Evolutionary conservation across 2,797 vertebrate genomes (phyloP).

Genomic region (Apogon hyalosoma): DNA sequence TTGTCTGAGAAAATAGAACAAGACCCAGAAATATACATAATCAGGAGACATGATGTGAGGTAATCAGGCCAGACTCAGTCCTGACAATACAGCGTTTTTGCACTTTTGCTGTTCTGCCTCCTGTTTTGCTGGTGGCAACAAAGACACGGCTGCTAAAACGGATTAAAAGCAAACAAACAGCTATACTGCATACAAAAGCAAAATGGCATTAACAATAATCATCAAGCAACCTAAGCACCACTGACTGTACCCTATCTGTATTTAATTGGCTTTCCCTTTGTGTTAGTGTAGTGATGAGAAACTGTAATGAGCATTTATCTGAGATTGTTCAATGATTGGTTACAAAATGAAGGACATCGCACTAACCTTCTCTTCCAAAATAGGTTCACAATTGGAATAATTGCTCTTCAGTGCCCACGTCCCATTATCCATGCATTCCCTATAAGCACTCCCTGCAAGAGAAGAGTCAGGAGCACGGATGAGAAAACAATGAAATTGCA

Average conservation of each 20-base stretch:
- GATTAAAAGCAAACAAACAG: background rate
- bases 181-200: background rate
- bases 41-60: slow-evolving; percentile 40
- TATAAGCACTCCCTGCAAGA: slow-evolving; percentile 91
- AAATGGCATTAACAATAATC: slow-evolving; percentile 6
- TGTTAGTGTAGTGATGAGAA: slow-evolving; percentile 12
- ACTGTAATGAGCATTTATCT: slow-evolving; percentile 19
- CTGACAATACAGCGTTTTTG: slow-evolving; percentile 12
- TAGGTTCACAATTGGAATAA: slow-evolving; percentile 96
- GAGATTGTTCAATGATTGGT: slow-evolving; percentile 3
- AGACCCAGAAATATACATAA: slow-evolving; percentile 58
- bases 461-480: slow-evolving; percentile 7
- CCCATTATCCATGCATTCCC: slow-evolving; percentile 96
- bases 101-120: slow-evolving; percentile 14
- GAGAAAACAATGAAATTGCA: slow-evolving; percentile 1
- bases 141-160: slow-evolving; percentile 8
- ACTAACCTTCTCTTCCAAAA: slow-evolving; percentile 94
- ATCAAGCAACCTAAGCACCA: slow-evolving; percentile 12
- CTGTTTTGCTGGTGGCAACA: slow-evolving; percentile 30
- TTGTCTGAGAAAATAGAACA: slow-evolving; percentile 62
- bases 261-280: slow-evolving; percentile 6
- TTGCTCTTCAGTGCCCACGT: slow-evolving; percentile 96
- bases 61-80: slow-evolving; percentile 63
- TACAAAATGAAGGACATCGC: slow-evolving; percentile 9
- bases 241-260: background rate